These are phyloP conservation scores for Lamprotornis superbus DNA, from an alignment of 2,113 vertebrate genomes.

Conservation along the genomic window DNA sequence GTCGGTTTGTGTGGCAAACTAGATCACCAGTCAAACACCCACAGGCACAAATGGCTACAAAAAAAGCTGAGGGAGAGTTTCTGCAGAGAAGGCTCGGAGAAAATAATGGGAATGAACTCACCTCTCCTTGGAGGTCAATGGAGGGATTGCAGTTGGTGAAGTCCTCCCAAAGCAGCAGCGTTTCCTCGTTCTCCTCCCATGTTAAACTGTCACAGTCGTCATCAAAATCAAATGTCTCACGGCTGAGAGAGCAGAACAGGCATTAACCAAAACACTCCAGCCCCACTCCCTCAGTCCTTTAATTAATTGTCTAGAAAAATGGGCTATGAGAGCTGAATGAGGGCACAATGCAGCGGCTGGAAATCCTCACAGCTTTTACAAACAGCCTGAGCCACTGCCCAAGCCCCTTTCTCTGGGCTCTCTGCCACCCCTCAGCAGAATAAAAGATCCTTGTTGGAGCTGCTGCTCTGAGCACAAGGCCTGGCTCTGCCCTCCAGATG, in stretches of 20 bases:
- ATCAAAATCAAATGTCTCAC: slow-evolving; percentile 92
- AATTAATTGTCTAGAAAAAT: background rate
- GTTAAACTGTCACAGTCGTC: slow-evolving; percentile 97
- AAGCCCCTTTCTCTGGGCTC: background rate
- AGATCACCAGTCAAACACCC: background rate
- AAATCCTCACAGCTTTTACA: background rate
- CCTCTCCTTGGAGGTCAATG: slow-evolving; percentile 76
- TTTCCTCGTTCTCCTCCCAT: slow-evolving; percentile 98
- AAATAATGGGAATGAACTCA: background rate
- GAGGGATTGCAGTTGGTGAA: slow-evolving; percentile 92
- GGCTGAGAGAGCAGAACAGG: slow-evolving; percentile 75
- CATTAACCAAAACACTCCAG: background rate
- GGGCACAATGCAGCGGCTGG: background rate
- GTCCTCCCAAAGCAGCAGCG: slow-evolving; percentile 94
- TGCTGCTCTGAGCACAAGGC: background rate
- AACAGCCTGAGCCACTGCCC: background rate
- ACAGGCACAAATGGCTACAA: background rate
- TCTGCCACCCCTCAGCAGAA: background rate
- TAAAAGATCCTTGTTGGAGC: background rate
- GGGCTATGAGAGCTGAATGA: background rate
- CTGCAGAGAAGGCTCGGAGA: background rate
- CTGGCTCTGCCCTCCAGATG: slow-evolving; percentile 48
- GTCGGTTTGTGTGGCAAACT: background rate
- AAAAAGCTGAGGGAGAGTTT: background rate
- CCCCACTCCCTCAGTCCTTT: background rate